Percentiles rank a stretch among this genome's conserved stretches.
Conservation (phyloP, 2,797 vertebrate species). For the Ctenopoma multispine region DNA sequence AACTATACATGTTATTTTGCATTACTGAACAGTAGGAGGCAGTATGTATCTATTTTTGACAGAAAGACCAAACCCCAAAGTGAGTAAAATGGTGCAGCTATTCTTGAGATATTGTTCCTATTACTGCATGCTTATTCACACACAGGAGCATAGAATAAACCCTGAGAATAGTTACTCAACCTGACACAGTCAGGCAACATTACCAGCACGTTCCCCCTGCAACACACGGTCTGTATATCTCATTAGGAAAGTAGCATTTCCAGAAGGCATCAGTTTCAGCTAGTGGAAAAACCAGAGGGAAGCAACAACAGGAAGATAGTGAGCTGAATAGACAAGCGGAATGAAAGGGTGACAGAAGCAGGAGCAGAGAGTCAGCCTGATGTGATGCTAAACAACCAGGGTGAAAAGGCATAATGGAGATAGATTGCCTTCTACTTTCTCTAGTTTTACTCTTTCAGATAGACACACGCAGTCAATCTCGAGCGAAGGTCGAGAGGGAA, state of each 20-base stretch:
- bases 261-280: constrained; percentile 38
- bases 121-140: constrained; percentile 28
- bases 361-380: constrained; percentile 34
- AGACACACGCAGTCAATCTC: constrained; percentile 34
- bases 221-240: constrained; percentile 30
- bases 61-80: constrained; percentile 1
- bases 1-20: not conserved
- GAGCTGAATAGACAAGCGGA: constrained; percentile 40
- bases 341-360: constrained; percentile 51
- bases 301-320: constrained; percentile 49
- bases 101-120: constrained; percentile 9
- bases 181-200: constrained; percentile 37
- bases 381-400: constrained; percentile 57
- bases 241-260: constrained; percentile 61
- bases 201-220: constrained; percentile 41
- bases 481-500: constrained; percentile 56
- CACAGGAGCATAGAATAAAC: constrained; percentile 11
- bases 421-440: constrained; percentile 46
- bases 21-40: constrained; percentile 67
- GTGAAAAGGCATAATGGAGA: constrained; percentile 60
- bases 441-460: constrained; percentile 33
- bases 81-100: constrained; percentile 28
- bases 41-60: constrained; percentile 35
- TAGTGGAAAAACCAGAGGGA: constrained; percentile 25
- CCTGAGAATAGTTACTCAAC: constrained; percentile 33